Conservation (phyloP, 1,140 invertebrate species). For the Bilobella aurantiaca region DNA sequence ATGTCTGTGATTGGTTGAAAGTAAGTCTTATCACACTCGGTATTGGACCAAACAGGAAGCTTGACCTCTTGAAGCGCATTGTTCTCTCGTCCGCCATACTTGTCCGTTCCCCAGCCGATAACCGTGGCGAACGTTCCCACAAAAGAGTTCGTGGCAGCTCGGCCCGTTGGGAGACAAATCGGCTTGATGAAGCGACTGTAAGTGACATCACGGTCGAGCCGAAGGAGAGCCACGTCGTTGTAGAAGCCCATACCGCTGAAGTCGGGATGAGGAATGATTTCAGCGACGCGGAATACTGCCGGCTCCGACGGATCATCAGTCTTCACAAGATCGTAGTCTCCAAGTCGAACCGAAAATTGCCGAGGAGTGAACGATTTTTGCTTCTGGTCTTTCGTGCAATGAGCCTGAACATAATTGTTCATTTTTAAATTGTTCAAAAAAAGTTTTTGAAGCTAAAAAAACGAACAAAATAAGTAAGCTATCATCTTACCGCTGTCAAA, state of each 20-base stretch:
- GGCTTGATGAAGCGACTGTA: slow-evolving; percentile 69
- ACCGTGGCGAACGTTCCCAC: slow-evolving; percentile 67
- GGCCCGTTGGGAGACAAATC: slow-evolving; percentile 63
- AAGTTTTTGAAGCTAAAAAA: background rate
- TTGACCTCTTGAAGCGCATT: slow-evolving; percentile 69
- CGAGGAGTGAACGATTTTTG: slow-evolving; percentile 75
- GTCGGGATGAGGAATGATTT: slow-evolving; percentile 64
- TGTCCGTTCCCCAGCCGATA: slow-evolving; percentile 63
- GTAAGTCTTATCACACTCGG: slow-evolving; percentile 78
- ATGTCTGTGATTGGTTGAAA: slow-evolving; percentile 83
- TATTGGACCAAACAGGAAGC: slow-evolving; percentile 80
- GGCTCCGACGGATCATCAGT: slow-evolving; percentile 69
- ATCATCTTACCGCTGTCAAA: slow-evolving; percentile 54
- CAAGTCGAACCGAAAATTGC: slow-evolving; percentile 77
- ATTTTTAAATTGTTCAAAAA: too few relatives aligned
- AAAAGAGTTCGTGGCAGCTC: slow-evolving; percentile 50
- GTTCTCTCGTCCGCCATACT: slow-evolving; percentile 63
- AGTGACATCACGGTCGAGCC: slow-evolving; percentile 56
- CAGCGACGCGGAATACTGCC: slow-evolving; percentile 61
- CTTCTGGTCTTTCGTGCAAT: slow-evolving; percentile 75
- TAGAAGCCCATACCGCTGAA: slow-evolving; percentile 78
- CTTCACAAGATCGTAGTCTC: slow-evolving; percentile 71
- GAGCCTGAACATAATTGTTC: slow-evolving; percentile 49
- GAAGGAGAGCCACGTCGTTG: slow-evolving; percentile 79
- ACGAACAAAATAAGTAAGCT: background rate